Conservation (phyloP, 2,888 invertebrate genomes). For the Drosophila ustulata region DNA sequence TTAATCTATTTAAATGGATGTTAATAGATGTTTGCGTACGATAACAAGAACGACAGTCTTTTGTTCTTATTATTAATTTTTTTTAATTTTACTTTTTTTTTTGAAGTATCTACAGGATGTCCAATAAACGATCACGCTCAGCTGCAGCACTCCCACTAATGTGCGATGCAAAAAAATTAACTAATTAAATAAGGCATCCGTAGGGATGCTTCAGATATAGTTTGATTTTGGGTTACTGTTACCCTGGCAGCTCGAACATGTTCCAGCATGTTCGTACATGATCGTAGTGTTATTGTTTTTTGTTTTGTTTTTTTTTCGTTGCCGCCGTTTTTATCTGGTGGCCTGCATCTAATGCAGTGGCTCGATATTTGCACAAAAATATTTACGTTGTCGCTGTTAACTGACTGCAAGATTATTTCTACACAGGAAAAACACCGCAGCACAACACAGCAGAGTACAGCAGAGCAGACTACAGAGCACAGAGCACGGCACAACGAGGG, state of each 20-base stretch:
- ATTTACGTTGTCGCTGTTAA: slow-evolving; percentile 51
- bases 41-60: not conserved
- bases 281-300: slow-evolving; percentile 53
- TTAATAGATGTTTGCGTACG: not conserved
- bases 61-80: too few species aligned
- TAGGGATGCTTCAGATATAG: slow-evolving; percentile 23
- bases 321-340: slow-evolving; percentile 58
- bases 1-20: not conserved
- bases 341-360: slow-evolving; percentile 67
- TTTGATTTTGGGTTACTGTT: slow-evolving; percentile 25
- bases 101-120: not conserved
- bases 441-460: slow-evolving; percentile 18
- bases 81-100: not conserved
- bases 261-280: slow-evolving; percentile 46
- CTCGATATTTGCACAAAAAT: slow-evolving; percentile 49
- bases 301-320: slow-evolving; percentile 15
- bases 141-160: not conserved
- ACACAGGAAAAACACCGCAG: slow-evolving; percentile 46
- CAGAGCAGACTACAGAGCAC: slow-evolving; percentile 7
- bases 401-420: slow-evolving; percentile 60
- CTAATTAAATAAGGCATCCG: slow-evolving; percentile 3
- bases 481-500: slow-evolving; percentile 57
- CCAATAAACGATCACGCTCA: not conserved
- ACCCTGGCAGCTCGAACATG: slow-evolving; percentile 52
- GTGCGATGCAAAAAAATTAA: not conserved